Percentiles rank a stretch among this genome's conserved stretches.
Evolutionary conservation across 2,888 invertebrate species (phyloP).

Genomic region (Chalcosyrphus nemorum): DNA sequence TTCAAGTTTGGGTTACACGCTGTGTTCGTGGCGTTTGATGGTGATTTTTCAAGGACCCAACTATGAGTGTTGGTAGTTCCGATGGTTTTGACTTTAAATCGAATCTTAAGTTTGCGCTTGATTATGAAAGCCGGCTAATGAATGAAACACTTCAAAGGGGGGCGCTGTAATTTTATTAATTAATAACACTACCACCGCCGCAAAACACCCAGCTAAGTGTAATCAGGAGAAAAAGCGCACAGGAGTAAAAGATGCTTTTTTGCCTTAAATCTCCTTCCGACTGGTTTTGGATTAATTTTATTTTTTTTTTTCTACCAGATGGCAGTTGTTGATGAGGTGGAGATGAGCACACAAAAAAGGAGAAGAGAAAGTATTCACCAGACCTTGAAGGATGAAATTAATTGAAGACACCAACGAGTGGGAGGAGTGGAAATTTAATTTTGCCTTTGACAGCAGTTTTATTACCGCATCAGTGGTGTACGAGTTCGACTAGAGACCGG

Average conservation of each 20-base stretch:
- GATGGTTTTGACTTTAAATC: conserved; percentile 56
- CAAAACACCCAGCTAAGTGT: too few relatives aligned
- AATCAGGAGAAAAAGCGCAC: too few relatives aligned
- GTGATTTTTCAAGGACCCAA: neutral
- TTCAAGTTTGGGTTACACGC: neutral
- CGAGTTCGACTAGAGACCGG: neutral
- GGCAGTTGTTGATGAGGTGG: neutral
- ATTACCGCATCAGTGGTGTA: neutral
- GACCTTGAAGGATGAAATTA: neutral
- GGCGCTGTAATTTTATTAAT: conserved; percentile 33
- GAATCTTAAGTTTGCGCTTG: conserved; percentile 57
- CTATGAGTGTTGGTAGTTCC: neutral
- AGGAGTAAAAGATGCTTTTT: too few relatives aligned
- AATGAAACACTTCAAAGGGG: conserved; percentile 39
- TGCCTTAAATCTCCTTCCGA: neutral
- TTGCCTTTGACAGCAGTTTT: conserved; percentile 1
- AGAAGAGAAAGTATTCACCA: neutral
- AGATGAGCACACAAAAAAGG: too few relatives aligned
- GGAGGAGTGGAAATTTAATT: neutral
- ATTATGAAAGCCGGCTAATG: conserved; percentile 43
- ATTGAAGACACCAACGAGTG: neutral
- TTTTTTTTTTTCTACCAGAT: neutral
- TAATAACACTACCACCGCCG: conserved; percentile 19
- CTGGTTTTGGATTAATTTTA: conserved; percentile 15
- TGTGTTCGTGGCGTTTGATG: neutral